A percentile compares a stretch with the other conserved stretches of the same genome.
phyloP scores from a whole-genome alignment of 2,888 invertebrate species.

The Pollenia amentaria region DNA sequence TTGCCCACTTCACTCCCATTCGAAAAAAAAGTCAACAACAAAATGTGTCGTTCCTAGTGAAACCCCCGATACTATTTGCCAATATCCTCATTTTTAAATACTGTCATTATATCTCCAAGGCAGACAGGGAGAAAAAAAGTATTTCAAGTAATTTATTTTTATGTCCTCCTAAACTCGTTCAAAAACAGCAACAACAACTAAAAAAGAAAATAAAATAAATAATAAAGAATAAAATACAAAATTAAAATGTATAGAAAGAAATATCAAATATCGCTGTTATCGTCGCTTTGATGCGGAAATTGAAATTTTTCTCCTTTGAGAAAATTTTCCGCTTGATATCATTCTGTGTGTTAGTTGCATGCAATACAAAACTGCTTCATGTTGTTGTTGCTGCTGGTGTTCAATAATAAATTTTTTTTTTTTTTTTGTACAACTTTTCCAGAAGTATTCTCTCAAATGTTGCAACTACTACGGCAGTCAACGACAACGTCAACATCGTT shows the following conservation, averaged over 20 bases:
- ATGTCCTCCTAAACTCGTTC: conserved; percentile 43
- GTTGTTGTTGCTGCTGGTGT: conserved; percentile 16
- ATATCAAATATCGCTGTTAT: conserved; percentile 75
- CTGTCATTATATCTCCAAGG: background rate
- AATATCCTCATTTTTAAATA: too few relatives aligned
- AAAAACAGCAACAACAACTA: conserved; percentile 1
- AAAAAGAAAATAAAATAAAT: conserved; percentile 16
- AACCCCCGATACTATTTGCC: too few relatives aligned
- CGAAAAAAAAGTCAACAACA: too few relatives aligned
- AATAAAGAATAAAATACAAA: conserved; percentile 38
- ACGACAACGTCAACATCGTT: conserved; percentile 34
- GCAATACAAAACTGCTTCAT: conserved; percentile 12
- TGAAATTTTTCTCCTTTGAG: conserved; percentile 78
- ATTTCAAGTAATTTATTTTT: conserved; percentile 61
- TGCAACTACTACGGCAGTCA: conserved; percentile 20
- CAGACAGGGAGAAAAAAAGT: conserved; percentile 21
- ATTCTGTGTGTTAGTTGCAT: conserved; percentile 44
- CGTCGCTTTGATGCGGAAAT: conserved; percentile 77
- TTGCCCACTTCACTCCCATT: too few relatives aligned
- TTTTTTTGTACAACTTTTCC: conserved; percentile 11
- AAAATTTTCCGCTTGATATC: conserved; percentile 75
- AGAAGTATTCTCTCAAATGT: conserved; percentile 10
- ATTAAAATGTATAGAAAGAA: conserved; percentile 65
- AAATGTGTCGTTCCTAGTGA: too few relatives aligned
- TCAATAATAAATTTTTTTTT: background rate